Evolutionary conservation across 2,888 invertebrate genomes (phyloP), one percentile per base, ranked within the genome.

Genomic region (Eilema sororculum): DNA sequence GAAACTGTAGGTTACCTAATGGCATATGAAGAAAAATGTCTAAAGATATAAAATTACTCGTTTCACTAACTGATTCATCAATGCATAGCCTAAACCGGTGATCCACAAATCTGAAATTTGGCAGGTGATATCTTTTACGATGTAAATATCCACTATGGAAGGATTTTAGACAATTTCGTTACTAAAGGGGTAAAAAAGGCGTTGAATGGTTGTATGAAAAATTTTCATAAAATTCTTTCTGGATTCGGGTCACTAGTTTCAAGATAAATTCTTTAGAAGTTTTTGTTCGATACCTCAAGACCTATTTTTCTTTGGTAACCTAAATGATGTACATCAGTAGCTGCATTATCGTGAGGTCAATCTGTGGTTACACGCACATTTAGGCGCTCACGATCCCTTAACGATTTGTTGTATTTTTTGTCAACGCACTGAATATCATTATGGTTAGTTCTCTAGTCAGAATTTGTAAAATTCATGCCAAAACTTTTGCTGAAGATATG

Each of bases 341-440:
- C 20, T 22, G 25, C 63, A 71, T 67, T 60, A 71, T 4, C 13
- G 16, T 81, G 84, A 86, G 85, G 86, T 85, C 74, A 82, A 65
- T 37, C 12, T 69, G 79, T 69, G 77, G 78, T 74, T 74, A 68
- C 8, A 65, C 57, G 33, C 52, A 62, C 13, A 66, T 56, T 65
- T 30, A 78, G 3, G n/a, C 33, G 58, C 33, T 62, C 70, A 74
- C 56, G 73, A 72, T 74, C 52, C 61, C 24, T 59, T 57, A 62
- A 52, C 69, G 58, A 73, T 73, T 67, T 68, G 65, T 28, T 24
- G 64, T 64, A 25, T 33, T 66, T 71, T 74, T 73, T 73, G 68
- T 41, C 46, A 52, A 69, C 13, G 59, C 24, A 66, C 68, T 65
- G 58, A 60, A 28, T n/a, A 60, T 60, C 20, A 25, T 58, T 25